Evolutionary conservation across 2,113 vertebrate genomes (phyloP).

Genomic region (Gymnogyps californianus): DNA sequence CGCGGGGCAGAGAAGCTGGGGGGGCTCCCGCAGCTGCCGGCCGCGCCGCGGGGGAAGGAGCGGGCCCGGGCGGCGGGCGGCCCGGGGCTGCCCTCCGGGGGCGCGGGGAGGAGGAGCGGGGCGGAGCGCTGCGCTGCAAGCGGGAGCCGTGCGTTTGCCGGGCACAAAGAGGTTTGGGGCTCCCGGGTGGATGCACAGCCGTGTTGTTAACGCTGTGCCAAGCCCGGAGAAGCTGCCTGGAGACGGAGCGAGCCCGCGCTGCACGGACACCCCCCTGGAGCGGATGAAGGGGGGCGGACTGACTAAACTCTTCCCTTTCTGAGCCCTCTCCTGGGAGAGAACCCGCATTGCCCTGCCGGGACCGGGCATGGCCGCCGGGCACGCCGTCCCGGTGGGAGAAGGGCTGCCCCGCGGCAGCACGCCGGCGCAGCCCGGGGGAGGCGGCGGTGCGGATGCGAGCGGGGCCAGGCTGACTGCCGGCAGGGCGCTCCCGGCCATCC

Average conservation of each 20-base stretch:
- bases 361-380: background rate
- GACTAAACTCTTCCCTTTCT: background rate
- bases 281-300: background rate
- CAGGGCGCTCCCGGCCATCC: background rate
- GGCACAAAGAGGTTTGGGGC: background rate
- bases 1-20: too few relatives aligned
- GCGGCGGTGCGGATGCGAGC: background rate
- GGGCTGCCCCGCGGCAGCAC: background rate
- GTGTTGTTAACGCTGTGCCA: too few relatives aligned
- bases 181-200: background rate
- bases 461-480: background rate
- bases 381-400: background rate
- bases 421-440: too few relatives aligned
- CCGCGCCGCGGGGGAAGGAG: background rate
- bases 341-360: fast-evolving
- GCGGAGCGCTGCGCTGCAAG: background rate
- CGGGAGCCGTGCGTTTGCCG: background rate
- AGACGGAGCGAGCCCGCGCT: background rate
- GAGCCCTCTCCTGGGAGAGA: background rate
- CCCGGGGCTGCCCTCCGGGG: background rate
- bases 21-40: background rate
- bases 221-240: background rate
- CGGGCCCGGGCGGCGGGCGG: too few relatives aligned
- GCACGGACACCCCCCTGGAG: background rate
- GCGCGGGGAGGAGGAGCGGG: background rate